A percentile compares a stretch with the other conserved stretches of the same genome.
Conservation (phyloP, 2,888 invertebrate genomes). For the Drymonia ruficornis region DNA sequence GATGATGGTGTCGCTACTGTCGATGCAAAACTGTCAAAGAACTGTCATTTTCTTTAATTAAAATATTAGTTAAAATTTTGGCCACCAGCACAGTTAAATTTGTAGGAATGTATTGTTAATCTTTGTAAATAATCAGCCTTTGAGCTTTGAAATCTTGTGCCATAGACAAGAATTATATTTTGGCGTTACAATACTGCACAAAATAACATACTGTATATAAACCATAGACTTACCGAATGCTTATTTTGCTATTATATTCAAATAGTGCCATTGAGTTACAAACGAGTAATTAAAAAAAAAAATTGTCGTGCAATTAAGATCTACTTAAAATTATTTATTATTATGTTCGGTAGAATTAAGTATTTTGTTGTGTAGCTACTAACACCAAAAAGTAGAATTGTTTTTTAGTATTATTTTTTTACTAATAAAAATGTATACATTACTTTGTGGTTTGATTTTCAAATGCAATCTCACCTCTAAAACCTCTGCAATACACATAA, state of each 20-base stretch:
- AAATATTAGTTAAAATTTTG: conserved; percentile 29
- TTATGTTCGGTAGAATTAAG: conserved; percentile 53
- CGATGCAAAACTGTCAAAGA: neutral
- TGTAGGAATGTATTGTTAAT: conserved; percentile 30
- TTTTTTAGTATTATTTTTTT: conserved; percentile 67
- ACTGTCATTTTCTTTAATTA: too few species aligned
- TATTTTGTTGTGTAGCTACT: conserved; percentile 73
- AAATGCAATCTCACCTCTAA: conserved; percentile 9
- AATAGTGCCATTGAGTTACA: conserved; percentile 70
- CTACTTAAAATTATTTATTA: conserved; percentile 73
- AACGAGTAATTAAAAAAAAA: conserved; percentile 31
- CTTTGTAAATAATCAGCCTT: conserved; percentile 70
- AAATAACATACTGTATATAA: conserved; percentile 47
- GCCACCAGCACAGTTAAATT: conserved; percentile 2
- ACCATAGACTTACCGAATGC: conserved; percentile 41
- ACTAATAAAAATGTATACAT: conserved; percentile 53
- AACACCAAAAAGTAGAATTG: conserved; percentile 80
- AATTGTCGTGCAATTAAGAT: conserved; percentile 65
- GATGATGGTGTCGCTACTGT: neutral
- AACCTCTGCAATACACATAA: too few species aligned
- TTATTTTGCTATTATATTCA: conserved; percentile 68
- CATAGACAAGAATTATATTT: conserved; percentile 61
- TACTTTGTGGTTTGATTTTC: conserved; percentile 35
- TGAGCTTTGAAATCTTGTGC: conserved; percentile 72
- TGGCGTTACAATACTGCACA: conserved; percentile 50